Conservation (phyloP, 2,888 invertebrate species). For the Ophioninae sp. region DNA sequence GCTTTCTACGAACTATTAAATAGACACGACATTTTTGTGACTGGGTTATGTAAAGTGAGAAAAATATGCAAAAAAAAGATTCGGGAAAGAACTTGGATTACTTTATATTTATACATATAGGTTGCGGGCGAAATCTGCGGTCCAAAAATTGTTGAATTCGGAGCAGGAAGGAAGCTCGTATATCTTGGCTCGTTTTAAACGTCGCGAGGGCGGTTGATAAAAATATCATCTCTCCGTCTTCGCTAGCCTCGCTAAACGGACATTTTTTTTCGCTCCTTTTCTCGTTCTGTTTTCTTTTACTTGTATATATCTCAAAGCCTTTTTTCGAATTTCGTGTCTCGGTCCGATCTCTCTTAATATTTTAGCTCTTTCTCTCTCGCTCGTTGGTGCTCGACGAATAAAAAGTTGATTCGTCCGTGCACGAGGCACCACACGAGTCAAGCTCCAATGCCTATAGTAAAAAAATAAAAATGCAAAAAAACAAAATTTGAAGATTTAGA, state of each 20-base stretch:
- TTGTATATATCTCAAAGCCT: neutral
- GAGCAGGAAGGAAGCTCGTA: constrained; percentile 37
- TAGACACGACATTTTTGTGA: neutral
- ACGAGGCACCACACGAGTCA: constrained; percentile 20
- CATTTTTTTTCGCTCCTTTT: constrained; percentile 25
- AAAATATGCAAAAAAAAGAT: neutral
- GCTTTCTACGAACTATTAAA: neutral
- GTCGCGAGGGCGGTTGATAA: constrained; percentile 58
- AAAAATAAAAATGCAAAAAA: constrained; percentile 11
- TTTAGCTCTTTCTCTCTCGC: constrained; percentile 1
- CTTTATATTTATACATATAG: neutral
- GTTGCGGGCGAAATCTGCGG: constrained; percentile 19
- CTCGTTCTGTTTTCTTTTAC: neutral
- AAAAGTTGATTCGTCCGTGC: constrained; percentile 39
- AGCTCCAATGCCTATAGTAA: neutral
- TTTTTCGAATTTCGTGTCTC: constrained; percentile 11
- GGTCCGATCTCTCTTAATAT: neutral
- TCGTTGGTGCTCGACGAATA: constrained; percentile 1
- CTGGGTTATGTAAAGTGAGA: neutral
- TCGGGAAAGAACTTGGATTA: neutral
- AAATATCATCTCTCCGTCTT: constrained; percentile 54
- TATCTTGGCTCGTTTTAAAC: constrained; percentile 54
- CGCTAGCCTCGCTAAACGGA: constrained; percentile 3
- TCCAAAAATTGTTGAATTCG: constrained; percentile 37
- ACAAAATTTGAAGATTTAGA: constrained; percentile 37